phyloP scores from a whole-genome alignment of 2,888 invertebrate species.

The Plutella xylostella region DNA sequence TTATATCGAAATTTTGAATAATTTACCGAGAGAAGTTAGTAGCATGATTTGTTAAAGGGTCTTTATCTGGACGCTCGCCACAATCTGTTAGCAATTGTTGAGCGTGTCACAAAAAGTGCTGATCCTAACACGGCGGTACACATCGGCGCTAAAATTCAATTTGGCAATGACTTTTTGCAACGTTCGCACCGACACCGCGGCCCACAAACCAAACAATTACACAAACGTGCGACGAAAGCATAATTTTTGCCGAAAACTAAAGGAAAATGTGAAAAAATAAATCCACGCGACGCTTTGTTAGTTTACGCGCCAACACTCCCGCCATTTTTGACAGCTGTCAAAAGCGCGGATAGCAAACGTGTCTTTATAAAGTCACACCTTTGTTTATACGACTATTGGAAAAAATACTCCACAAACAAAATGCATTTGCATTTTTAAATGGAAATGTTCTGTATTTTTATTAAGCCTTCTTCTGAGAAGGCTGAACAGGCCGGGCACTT shows the following conservation, averaged over 20 bases:
- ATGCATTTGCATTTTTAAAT: slow-evolving; percentile 4
- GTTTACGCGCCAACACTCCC: slow-evolving; percentile 53
- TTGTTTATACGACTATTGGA: slow-evolving; percentile 6
- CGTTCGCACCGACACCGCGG: slow-evolving; percentile 31
- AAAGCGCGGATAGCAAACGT: slow-evolving; percentile 40
- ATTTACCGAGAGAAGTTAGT: slow-evolving; percentile 39
- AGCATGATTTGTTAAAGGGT: background rate
- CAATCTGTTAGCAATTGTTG: background rate
- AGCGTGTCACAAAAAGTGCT: background rate
- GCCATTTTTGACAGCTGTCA: slow-evolving; percentile 65
- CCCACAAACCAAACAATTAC: slow-evolving; percentile 66
- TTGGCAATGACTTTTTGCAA: slow-evolving; percentile 39
- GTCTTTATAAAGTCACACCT: slow-evolving; percentile 43
- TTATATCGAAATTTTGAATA: slow-evolving; percentile 68
- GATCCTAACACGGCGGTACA: slow-evolving; percentile 25
- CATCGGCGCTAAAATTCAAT: slow-evolving; percentile 59
- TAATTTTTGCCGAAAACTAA: slow-evolving; percentile 42
- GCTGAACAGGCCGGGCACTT: slow-evolving; percentile 8
- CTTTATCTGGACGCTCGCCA: background rate
- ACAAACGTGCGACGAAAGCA: slow-evolving; percentile 58
- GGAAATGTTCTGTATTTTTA: background rate
- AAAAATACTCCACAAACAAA: slow-evolving; percentile 11
- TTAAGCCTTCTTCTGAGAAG: background rate
- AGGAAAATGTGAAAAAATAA: slow-evolving; percentile 27
- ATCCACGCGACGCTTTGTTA: slow-evolving; percentile 42